phyloP scores from a whole-genome alignment of 2,888 invertebrate species.

The Mesorhabditis belari region DNA sequence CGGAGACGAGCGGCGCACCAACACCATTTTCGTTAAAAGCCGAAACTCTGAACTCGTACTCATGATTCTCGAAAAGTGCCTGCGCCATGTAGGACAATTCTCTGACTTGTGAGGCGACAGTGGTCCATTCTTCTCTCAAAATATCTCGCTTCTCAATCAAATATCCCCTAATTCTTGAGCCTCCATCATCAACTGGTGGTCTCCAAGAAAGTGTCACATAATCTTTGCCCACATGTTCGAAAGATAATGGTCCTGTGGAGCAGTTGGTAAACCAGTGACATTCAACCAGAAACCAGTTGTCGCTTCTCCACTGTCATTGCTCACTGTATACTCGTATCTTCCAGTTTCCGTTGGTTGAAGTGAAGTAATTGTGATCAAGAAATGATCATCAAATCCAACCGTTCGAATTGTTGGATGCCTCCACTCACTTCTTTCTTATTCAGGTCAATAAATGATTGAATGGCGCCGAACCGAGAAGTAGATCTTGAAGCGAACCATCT shows the following conservation, averaged over 20 bases:
- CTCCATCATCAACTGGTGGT: conserved; percentile 83
- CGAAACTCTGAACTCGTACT: conserved; percentile 92
- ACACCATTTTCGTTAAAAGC: conserved; percentile 89
- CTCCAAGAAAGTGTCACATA: conserved; percentile 88
- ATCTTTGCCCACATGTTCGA: conserved; percentile 65
- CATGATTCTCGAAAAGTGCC: conserved; percentile 88
- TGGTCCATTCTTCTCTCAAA: conserved; percentile 61
- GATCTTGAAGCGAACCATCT: conserved; percentile 94
- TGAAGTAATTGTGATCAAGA: conserved; percentile 88
- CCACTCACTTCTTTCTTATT: conserved; percentile 63
- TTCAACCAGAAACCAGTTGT: conserved; percentile 50
- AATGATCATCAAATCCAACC: conserved; percentile 87
- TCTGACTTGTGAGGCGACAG: conserved; percentile 50
- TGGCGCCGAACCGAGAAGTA: conserved; percentile 90
- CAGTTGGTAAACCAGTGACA: conserved; percentile 73
- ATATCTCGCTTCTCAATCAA: conserved; percentile 84
- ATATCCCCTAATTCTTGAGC: conserved; percentile 82
- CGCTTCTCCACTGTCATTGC: conserved; percentile 50
- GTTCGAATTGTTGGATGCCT: conserved; percentile 43
- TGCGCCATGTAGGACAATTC: conserved; percentile 83
- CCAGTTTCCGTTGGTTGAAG: conserved; percentile 83
- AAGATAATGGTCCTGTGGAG: conserved; percentile 64
- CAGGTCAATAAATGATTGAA: conserved; percentile 78
- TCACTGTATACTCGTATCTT: conserved; percentile 46
- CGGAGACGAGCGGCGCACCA: conserved; percentile 80